Evolutionary conservation across 2,113 vertebrate genomes (phyloP).

Genomic region (Ivindomyrus marchei): DNA sequence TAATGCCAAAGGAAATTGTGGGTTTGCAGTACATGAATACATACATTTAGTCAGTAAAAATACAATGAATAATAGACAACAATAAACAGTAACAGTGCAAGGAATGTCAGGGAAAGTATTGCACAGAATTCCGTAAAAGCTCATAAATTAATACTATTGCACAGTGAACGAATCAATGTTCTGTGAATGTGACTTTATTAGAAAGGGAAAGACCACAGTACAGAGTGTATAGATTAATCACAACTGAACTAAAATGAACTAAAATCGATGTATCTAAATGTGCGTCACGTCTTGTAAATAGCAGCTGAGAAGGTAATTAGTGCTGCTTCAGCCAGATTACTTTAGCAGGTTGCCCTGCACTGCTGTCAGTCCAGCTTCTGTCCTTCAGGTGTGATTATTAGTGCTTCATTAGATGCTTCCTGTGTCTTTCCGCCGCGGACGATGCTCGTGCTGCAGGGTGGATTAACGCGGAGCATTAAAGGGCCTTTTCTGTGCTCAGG

Average conservation of each 20-base stretch:
- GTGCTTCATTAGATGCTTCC: conserved; percentile 50
- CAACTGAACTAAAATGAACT: not conserved
- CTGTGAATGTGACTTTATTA: not conserved
- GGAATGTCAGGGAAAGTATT: not conserved
- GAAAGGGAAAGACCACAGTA: not conserved
- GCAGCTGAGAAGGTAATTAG: conserved; percentile 6
- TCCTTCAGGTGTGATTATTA: conserved; percentile 32
- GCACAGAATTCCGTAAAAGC: not conserved
- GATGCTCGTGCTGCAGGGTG: conserved; percentile 42
- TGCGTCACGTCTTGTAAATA: not conserved
- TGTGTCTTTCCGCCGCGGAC: conserved; percentile 46
- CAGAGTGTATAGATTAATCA: not conserved
- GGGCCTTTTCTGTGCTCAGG: conserved; percentile 21
- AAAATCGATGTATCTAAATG: not conserved
- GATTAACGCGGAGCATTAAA: conserved; percentile 42
- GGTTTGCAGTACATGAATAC: not conserved
- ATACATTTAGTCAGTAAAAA: not conserved
- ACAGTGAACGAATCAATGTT: not conserved
- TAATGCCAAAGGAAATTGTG: not conserved
- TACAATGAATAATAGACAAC: not conserved
- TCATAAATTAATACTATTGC: not conserved
- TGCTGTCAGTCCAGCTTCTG: conserved; percentile 19
- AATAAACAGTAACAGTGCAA: not conserved
- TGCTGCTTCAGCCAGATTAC: not conserved
- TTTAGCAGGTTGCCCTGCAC: not conserved